Conservation (phyloP, 2,797 vertebrate species). For the Okamejei kenojei region DNA sequence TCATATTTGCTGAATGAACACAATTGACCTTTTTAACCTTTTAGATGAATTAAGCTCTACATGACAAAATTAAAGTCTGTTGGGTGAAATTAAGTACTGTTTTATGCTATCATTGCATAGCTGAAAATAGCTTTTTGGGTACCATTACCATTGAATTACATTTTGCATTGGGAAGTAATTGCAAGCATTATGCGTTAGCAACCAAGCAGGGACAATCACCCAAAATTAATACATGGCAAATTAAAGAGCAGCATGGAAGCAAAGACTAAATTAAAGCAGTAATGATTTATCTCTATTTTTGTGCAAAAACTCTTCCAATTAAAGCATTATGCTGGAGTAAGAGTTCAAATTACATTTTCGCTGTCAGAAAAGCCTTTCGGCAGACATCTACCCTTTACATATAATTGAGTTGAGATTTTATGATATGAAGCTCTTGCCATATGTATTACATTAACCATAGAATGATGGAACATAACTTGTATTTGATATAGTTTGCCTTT, state of each 20-base stretch:
- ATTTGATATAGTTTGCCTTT: background rate
- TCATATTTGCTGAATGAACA: background rate
- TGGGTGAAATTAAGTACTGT: background rate
- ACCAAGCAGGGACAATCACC: constrained; percentile 34
- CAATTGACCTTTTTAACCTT: background rate
- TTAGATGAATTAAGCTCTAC: background rate
- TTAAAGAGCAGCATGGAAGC: background rate
- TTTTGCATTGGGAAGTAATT: constrained; percentile 25
- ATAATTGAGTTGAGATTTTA: background rate
- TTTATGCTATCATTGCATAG: background rate
- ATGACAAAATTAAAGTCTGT: background rate
- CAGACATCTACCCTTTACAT: background rate
- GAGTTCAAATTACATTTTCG: background rate
- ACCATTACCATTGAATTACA: constrained; percentile 11
- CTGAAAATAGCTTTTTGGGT: background rate
- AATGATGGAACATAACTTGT: background rate
- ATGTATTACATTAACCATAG: background rate
- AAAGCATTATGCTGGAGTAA: background rate
- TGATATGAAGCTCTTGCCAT: background rate
- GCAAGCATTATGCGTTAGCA: constrained; percentile 1
- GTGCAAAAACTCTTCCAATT: background rate
- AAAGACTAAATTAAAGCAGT: constrained; percentile 16
- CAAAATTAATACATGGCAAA: constrained; percentile 35
- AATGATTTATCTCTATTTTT: background rate
- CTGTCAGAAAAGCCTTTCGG: background rate